Base-by-base conservation (phyloP, 1,140 invertebrate genomes). In the Muscidifurax raptorellus region DNA sequence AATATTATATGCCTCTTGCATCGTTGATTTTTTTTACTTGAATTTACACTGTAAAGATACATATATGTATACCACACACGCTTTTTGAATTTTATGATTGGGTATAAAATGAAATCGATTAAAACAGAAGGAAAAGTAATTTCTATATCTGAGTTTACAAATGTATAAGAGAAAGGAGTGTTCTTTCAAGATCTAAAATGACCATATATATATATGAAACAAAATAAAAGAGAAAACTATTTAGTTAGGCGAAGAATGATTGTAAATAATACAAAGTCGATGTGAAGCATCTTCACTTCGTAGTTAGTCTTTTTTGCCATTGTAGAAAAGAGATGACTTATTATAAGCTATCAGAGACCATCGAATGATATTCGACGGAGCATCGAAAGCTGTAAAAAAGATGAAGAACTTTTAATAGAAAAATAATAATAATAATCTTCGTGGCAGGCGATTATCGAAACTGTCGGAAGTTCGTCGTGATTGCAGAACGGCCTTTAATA, bases 141-240 rank as follows among this genome's bases (percentile, higher is more conserved):
- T 77, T 71, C 64, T 78, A 36, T n/a, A 59, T 78, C 27, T 78
- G 25, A 83, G 15, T 67, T 47, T 18, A 30, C 36, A 71, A n/a
- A 7, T 67, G 36, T 12, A 32, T 67, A 52, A 22, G 27, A 28
- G 22, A 69, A 79, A 74, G n/a, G 52, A 30, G 52, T 79, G 76
- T 84, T 79, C n/a, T 77, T 79, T 84, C 76, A 80, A 80, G 69
- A 84, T 75, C 32, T 80, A 80, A 80, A 47, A 69, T 69, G 7
- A 84, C 7, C 47, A 82, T n/a, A 18, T 27, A 30, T 28, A n/a
- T n/a, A n/a, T 44, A 47, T 32, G 13, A 18, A 75, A 74, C 2
- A 28, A n/a, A 69, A 28, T n/a, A 77, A 7, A 47, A 76, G 27
- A 52, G n/a, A 27, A 28, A 78, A 64, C 52, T 78, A 78, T 36